Percentiles rank a stretch among this genome's conserved stretches.
Conservation (phyloP, 1,140 invertebrate genomes). For the Araneus ventricosus region DNA sequence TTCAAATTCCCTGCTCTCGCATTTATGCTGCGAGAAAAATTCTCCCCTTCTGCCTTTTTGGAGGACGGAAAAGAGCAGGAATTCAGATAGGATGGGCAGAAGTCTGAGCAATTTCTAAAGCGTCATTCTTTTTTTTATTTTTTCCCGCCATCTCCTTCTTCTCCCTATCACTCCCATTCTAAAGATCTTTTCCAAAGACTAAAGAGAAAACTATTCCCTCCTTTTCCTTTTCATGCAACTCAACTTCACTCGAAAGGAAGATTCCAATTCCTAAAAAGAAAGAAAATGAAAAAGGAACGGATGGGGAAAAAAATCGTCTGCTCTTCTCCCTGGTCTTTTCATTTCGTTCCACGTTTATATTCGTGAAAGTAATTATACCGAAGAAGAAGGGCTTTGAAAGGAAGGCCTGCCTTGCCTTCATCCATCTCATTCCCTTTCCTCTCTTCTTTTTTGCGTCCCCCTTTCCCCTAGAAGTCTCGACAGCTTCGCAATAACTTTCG, state of each 20-base stretch:
- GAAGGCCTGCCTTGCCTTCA: slow-evolving; percentile 6
- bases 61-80: slow-evolving; percentile 11
- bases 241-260: slow-evolving; percentile 58
- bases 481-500: slow-evolving; percentile 32
- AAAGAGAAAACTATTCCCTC: slow-evolving; percentile 53
- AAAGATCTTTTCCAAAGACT: slow-evolving; percentile 51
- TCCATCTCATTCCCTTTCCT: slow-evolving; percentile 11
- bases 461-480: neutral
- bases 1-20: slow-evolving; percentile 2
- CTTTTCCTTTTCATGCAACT: slow-evolving; percentile 54
- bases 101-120: slow-evolving; percentile 69
- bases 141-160: neutral
- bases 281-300: neutral
- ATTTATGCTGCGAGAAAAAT: slow-evolving; percentile 35
- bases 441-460: neutral
- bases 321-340: neutral
- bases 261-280: slow-evolving; percentile 46
- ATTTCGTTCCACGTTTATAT: slow-evolving; percentile 31
- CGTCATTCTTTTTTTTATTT: slow-evolving; percentile 22
- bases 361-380: slow-evolving; percentile 67
- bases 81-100: slow-evolving; percentile 22
- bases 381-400: slow-evolving; percentile 53
- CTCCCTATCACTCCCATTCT: neutral
- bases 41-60: slow-evolving; percentile 40
- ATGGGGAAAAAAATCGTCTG: neutral